Evolutionary conservation across 2,888 invertebrate genomes (phyloP).

Genomic region (Alcis repandata): DNA sequence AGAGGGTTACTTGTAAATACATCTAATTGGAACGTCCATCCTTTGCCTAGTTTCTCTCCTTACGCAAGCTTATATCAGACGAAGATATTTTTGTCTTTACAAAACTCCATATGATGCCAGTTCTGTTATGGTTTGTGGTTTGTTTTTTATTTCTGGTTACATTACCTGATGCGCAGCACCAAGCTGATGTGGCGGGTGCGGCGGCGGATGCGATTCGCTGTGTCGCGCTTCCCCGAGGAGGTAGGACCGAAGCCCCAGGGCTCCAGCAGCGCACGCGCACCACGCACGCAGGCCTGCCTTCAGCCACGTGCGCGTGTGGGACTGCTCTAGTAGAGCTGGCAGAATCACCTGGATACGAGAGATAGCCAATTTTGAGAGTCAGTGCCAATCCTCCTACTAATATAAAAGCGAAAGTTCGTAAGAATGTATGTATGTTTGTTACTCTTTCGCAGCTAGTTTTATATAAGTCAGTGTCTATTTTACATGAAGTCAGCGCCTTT

Average conservation of each 20-base stretch:
- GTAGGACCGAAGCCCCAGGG: conserved; percentile 95
- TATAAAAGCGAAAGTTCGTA: too few species aligned
- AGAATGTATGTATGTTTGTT: too few species aligned
- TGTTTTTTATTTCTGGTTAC: background rate
- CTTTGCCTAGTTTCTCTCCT: too few species aligned
- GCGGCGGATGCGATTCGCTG: conserved; percentile 66
- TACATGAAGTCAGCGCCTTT: too few species aligned
- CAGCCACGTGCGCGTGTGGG: conserved; percentile 97
- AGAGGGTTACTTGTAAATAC: background rate
- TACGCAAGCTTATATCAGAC: too few species aligned
- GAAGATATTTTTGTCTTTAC: too few species aligned
- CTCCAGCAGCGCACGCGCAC: conserved; percentile 94
- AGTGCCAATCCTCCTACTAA: background rate
- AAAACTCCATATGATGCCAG: too few species aligned
- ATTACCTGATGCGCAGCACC: conserved; percentile 92
- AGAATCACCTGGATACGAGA: conserved; percentile 92
- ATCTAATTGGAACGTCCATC: background rate
- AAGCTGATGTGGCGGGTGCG: conserved; percentile 78
- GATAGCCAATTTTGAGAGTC: too few species aligned
- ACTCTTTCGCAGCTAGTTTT: too few species aligned
- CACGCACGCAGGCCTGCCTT: conserved; percentile 95
- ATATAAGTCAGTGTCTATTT: too few species aligned
- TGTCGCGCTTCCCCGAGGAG: conserved; percentile 90
- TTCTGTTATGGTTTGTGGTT: too few species aligned
- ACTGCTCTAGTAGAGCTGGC: conserved; percentile 98